Base-by-base conservation (phyloP, 1,140 invertebrate species). In the Nautilus pompilius region DNA sequence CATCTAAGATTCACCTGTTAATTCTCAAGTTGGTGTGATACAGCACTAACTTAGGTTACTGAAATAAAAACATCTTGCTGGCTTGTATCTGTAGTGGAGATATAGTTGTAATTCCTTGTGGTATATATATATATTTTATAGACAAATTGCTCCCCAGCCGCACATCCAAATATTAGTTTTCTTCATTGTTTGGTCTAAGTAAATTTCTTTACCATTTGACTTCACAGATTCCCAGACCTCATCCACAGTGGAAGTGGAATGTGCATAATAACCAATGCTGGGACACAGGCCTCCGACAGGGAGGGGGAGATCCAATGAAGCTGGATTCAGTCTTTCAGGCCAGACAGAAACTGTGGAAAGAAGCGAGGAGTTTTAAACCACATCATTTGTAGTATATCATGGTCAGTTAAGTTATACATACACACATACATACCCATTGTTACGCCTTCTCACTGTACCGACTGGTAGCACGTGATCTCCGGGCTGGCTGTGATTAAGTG, bases 191-290 rank as follows among this genome's bases (percentile, higher is more conserved):
- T 60, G 8, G n/a, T 41, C n/a, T 10, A 10, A 41, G 8, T 41
- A 10, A 10, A 8, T n/a, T n/a, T n/a, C 8, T 10, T 41, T 10
- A 41, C 8, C 8, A 8, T 41, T 41, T 41, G 8, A 10, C 60
- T 33, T 24, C 58, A 53, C 33, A 49, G 64, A 53, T 8, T 55
- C 64, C 4, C 51, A 58, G 30, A 63, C n/a, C 30, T 59, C 63
- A 22, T 66, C 64, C 22, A 53, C 51, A 22, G 58, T 66, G 22
- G 64, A 66, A 33, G 59, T 66, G 13, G 64, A 66, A 51, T 60
- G 28, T 26, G 60, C 58, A 60, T 66, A 54, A 66, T 5, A 46
- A 46, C 45, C n/a, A 13, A 46, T 20, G 45, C 3, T n/a, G n/a
- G n/a, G n/a, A n/a, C n/a, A n/a, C n/a, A n/a, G n/a, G n/a, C n/a